A percentile compares a stretch with the other conserved stretches of the same genome.
Conservation (phyloP, 2,797 vertebrate genomes). For the Enteromius anoplus region DNA sequence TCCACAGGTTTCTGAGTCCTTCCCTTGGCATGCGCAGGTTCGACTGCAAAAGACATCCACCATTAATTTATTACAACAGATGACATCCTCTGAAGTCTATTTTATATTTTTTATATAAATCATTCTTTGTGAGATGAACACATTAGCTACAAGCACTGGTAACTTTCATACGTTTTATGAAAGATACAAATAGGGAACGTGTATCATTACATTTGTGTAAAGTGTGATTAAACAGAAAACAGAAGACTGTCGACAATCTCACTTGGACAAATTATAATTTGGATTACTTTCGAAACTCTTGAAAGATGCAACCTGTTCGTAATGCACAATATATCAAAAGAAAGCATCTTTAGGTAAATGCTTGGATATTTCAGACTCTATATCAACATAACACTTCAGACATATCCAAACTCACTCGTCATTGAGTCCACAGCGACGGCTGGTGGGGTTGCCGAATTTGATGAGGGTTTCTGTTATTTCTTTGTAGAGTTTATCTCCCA, state of each 20-base stretch:
- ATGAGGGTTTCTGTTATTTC: constrained; percentile 90
- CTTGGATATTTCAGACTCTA: not conserved
- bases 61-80: constrained; percentile 15
- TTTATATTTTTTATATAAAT: not conserved
- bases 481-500: constrained; percentile 92
- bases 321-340: not conserved
- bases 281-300: not conserved
- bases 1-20: constrained; percentile 88
- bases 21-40: constrained; percentile 96
- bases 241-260: not conserved
- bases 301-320: not conserved
- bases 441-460: constrained; percentile 93
- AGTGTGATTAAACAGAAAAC: not conserved
- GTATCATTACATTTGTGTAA: not conserved
- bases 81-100: no score
- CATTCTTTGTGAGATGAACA: not conserved
- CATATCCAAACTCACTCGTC: constrained; percentile 85
- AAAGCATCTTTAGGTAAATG: not conserved
- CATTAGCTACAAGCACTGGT: not conserved
- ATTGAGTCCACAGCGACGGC: constrained; percentile 95
- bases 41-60: constrained; percentile 78
- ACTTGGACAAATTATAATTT: not conserved
- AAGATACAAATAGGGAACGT: not conserved
- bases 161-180: not conserved
- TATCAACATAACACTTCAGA: not conserved